Conservation (phyloP, 1,140 invertebrate genomes). For the Zaprionus taronus region DNA sequence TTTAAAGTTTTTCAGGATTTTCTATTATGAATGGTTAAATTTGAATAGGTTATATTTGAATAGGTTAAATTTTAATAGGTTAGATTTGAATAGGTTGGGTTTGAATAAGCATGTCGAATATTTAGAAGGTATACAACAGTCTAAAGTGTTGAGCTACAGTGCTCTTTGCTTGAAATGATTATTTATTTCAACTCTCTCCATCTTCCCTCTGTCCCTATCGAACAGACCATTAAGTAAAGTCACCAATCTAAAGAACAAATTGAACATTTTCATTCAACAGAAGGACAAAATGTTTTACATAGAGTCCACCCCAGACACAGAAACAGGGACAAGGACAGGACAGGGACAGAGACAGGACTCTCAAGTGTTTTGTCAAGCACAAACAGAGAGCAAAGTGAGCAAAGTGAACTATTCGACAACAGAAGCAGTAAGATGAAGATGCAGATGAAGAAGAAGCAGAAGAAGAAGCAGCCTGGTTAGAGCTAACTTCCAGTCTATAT, state of each 20-base stretch:
- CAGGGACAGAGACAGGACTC: slow-evolving; percentile 5
- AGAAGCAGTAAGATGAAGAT: slow-evolving; percentile 8
- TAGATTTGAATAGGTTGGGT: no score
- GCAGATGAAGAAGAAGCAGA: slow-evolving; percentile 1
- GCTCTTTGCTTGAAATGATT: background rate
- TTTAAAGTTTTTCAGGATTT: background rate
- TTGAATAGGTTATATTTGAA: background rate
- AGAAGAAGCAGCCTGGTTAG: slow-evolving; percentile 9
- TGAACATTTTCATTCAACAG: slow-evolving; percentile 24
- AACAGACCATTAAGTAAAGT: background rate
- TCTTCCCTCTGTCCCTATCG: background rate
- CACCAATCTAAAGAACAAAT: slow-evolving; percentile 26
- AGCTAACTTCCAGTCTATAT: slow-evolving; percentile 45
- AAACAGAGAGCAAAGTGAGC: slow-evolving; percentile 1
- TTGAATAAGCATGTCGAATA: background rate
- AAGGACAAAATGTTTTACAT: slow-evolving; percentile 54
- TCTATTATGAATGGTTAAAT: background rate
- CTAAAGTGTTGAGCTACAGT: background rate
- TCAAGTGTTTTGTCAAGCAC: slow-evolving; percentile 39
- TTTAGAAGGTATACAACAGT: background rate
- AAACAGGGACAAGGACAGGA: background rate
- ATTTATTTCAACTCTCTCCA: background rate
- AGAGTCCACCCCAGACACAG: background rate
- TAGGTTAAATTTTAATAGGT: no score
- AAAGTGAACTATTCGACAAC: slow-evolving; percentile 35